A percentile compares a stretch with the other conserved stretches of the same genome.
phyloP scores from a whole-genome alignment of 2,797 vertebrate genomes.

The Parauchenoglanis punctatus region DNA sequence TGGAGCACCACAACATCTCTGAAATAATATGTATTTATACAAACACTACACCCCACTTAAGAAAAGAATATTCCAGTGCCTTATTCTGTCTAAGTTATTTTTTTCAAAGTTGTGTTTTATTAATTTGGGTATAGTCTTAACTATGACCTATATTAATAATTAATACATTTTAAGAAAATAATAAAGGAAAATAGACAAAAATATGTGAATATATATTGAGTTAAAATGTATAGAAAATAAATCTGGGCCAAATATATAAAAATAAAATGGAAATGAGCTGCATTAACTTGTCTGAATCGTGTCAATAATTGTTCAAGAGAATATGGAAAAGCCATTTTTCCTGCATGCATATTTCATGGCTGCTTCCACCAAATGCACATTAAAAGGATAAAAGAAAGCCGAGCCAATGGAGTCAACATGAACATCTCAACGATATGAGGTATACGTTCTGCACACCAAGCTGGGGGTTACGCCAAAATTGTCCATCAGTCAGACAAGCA shows the following conservation, averaged over 20 bases:
- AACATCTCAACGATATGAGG: slow-evolving; percentile 92
- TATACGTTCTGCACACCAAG: slow-evolving; percentile 95
- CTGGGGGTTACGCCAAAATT: slow-evolving; percentile 93
- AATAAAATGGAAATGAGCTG: slow-evolving; percentile 24
- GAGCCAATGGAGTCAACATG: slow-evolving; percentile 72
- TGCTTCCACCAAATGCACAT: slow-evolving; percentile 77
- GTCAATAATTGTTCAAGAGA: slow-evolving; percentile 82
- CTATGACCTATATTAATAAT: background rate
- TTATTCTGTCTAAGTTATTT: background rate
- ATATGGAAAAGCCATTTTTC: slow-evolving; percentile 78
- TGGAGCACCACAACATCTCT: background rate
- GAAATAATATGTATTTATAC: background rate
- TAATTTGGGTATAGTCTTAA: background rate
- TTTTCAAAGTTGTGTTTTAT: background rate
- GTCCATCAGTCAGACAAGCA: slow-evolving; percentile 99
- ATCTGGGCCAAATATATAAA: slow-evolving; percentile 1
- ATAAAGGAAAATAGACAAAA: background rate
- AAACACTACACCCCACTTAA: background rate
- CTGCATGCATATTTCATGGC: slow-evolving; percentile 82
- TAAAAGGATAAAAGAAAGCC: slow-evolving; percentile 80
- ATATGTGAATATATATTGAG: too few relatives aligned
- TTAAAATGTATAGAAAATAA: background rate
- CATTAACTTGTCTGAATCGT: slow-evolving; percentile 42
- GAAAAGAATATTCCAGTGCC: too few relatives aligned
- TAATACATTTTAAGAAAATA: background rate